Evolutionary conservation across 2,888 invertebrate genomes (phyloP).

Genomic region (Saturnia pavonia): DNA sequence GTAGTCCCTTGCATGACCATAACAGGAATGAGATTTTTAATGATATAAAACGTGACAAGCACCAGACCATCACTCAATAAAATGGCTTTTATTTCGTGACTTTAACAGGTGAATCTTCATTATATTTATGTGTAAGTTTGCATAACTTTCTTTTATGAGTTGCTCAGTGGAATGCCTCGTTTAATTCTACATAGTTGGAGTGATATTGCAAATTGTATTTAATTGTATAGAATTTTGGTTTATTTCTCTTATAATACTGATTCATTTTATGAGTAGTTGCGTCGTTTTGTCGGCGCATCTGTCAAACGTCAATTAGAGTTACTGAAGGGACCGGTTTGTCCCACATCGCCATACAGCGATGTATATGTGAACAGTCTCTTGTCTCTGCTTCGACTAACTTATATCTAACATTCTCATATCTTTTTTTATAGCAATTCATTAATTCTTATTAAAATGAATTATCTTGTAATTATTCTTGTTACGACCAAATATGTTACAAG

Average conservation of each 20-base stretch:
- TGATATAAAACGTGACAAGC: conserved; percentile 73
- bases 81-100: conserved; percentile 72
- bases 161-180: conserved; percentile 56
- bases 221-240: conserved; percentile 43
- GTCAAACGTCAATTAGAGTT: conserved; percentile 67
- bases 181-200: conserved; percentile 38
- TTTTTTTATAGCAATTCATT: conserved; percentile 1
- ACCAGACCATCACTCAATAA: conserved; percentile 71
- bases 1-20: conserved; percentile 52
- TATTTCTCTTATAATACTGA: conserved; percentile 39
- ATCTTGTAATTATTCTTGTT: conserved; percentile 4
- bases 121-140: conserved; percentile 55
- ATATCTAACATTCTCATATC: conserved; percentile 7
- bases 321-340: conserved; percentile 62
- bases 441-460: not conserved
- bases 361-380: not conserved
- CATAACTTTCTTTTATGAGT: conserved; percentile 55
- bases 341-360: conserved; percentile 4
- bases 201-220: conserved; percentile 40
- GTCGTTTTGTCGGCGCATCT: conserved; percentile 40
- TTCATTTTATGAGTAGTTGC: conserved; percentile 46
- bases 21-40: conserved; percentile 56
- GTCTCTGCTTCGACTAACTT: not conserved
- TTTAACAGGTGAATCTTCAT: conserved; percentile 71
- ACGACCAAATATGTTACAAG: not conserved